Conservation (phyloP, 1,140 invertebrate genomes). For the Papilio glaucus region DNA sequence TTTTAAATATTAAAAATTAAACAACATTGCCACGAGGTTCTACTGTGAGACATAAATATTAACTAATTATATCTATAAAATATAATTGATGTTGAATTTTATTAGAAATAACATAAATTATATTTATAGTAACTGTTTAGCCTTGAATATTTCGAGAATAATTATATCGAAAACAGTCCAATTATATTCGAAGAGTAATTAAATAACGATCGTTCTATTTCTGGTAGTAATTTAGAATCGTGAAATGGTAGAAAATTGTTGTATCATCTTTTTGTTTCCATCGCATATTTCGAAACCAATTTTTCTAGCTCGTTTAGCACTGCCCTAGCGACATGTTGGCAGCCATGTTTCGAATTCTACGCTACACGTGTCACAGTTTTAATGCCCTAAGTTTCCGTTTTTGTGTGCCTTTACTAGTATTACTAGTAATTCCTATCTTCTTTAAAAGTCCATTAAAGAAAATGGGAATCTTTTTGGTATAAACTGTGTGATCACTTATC, state of each 20-base stretch:
- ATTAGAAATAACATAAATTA: neutral
- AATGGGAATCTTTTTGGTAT: too few relatives aligned
- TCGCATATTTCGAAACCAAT: conserved; percentile 4
- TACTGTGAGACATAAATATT: neutral
- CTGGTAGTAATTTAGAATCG: neutral
- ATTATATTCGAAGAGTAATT: neutral
- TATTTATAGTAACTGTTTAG: neutral
- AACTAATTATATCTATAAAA: neutral
- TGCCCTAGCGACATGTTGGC: neutral
- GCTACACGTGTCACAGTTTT: neutral
- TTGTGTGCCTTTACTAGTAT: neutral
- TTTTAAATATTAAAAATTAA: too few relatives aligned
- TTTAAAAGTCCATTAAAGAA: too few relatives aligned
- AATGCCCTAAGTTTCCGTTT: neutral
- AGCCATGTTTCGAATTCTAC: neutral
- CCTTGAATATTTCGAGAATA: neutral
- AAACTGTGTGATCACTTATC: too few relatives aligned
- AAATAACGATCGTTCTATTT: neutral
- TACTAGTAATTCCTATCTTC: too few relatives aligned
- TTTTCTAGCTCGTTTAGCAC: conserved; percentile 4
- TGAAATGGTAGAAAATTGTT: neutral
- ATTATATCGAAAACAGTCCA: too few relatives aligned
- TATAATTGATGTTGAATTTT: neutral
- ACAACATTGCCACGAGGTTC: too few relatives aligned
- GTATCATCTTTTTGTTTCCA: neutral